Base-by-base conservation (phyloP, 1,140 invertebrate species). In the Drosophila sp. region DNA sequence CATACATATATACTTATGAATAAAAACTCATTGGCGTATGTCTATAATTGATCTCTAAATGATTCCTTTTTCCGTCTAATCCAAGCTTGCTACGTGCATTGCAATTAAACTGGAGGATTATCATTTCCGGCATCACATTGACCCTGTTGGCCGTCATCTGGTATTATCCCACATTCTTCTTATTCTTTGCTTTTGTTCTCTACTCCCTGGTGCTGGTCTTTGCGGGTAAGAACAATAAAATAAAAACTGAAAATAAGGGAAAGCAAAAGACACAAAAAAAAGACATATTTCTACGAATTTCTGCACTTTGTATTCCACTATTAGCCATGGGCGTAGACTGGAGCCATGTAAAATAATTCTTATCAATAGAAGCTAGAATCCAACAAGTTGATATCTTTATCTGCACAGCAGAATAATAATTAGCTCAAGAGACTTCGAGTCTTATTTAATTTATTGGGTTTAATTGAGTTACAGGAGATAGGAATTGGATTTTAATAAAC, bases 161-260 rank as follows among this genome's bases (percentile, higher is more conserved):
- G 84, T 92, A 90, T 79, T 91, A 91, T 81, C 91, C 91, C 55
- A 78, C 87, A 41, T 91, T 92, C 55, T 92, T 92, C 65, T 80
- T 91, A 41, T 86, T 92, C 64, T 90, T 92, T 40, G 79, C 91
- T 40, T 92, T 92, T 61, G 73, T 85, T 35, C 69, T 91, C 30
- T 92, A 92, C 63, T 92, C 91, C 5, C 54, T 91, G 60, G 71
- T 92, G 60, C 73, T 92, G 58, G 80, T 92, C 8, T 73, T 86
- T 70, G 78, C 76, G 62, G 91, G 91, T 92, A 76, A 91, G 91
- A 72, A 60, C 57, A 10, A 17, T 17, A 17, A 17, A 17, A 17
- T 17, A 66, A 10, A 38, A 41, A 10, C 54, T 27, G n/a, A 25
- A 47, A 25, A 17, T 23, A 47, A 47, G 7, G 4, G 2, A 23